phyloP scores from a whole-genome alignment of 2,797 vertebrate species.

The Euphonia xanthogaster region DNA sequence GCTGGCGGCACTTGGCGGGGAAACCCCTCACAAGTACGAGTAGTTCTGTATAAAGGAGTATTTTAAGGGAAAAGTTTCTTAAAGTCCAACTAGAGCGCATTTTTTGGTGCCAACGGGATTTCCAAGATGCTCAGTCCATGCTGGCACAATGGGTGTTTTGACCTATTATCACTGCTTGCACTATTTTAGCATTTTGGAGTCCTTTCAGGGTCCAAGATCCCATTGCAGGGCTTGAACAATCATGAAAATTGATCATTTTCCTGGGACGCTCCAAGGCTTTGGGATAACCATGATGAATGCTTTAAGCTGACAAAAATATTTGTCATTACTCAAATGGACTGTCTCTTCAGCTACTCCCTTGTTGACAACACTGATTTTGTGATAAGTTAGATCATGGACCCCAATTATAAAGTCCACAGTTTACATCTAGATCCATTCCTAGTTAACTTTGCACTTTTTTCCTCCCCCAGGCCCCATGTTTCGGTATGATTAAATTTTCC shows the following conservation, averaged over 20 bases:
- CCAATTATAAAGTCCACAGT: not conserved
- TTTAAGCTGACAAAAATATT: not conserved
- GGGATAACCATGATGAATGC: not conserved
- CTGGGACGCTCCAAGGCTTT: not conserved
- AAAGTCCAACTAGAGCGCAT: not conserved
- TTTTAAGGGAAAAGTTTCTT: not conserved
- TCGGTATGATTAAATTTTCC: not conserved
- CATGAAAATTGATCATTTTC: not conserved
- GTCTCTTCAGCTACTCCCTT: not conserved
- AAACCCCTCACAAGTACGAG: accelerated
- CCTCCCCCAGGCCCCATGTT: not conserved
- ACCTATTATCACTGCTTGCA: not conserved
- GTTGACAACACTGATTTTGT: not conserved
- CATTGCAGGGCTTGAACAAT: not conserved
- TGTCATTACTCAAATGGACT: not conserved
- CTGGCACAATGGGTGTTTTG: not conserved
- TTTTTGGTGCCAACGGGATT: not conserved
- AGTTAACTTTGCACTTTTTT: not conserved
- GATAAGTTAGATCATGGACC: not conserved
- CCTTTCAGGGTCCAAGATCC: not conserved
- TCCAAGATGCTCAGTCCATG: not conserved
- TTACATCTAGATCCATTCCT: not conserved
- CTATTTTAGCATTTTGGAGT: not conserved
- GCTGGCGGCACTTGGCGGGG: accelerated
- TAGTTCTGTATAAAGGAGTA: accelerated